Base-by-base conservation (phyloP, 2,113 vertebrate genomes). In the Canis aureus region DNA sequence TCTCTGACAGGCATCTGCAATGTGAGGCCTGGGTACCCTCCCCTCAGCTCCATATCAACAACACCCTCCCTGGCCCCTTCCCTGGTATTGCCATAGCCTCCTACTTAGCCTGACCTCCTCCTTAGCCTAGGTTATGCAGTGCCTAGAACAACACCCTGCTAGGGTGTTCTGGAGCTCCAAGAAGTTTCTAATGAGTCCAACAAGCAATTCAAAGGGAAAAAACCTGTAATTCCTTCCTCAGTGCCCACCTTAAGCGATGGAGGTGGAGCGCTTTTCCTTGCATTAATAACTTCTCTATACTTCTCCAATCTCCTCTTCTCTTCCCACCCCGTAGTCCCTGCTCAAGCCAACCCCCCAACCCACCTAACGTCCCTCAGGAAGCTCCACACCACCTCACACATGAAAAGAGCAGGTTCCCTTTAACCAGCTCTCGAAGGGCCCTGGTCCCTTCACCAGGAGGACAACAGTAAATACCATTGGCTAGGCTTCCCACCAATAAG, bases 401-500 rank as follows among this genome's bases (percentile, higher is more conserved):
- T 23, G n/a, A 69, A 53, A 89, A 80, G 22, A 60, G 35, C 7
- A 60, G 32, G 23, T 12, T 8, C 15, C 78, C 11, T 91, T 51
- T 43, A 43, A 10, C 20, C 53, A 49, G 25, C 35, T 76, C 12
- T 85, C 23, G 7, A 11, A 89, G 51, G 23, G 5, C 11, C 27
- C 29, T 89, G 53, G 7, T 27, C 11, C 51, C 32, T 86, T 53
- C 66, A 2, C 29, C 32, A 9, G 23, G 49, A 3, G 22, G 0
- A 29, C 1, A 0, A 60, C 1, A 0, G 29, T 7, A 29, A n/a
- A 69, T 35, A 12, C 4, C 43, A 35, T 11, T 22, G 35, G 76
- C 73, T 51, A 57, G 35, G 17, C 27, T 79, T 32, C 60, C 62
- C 16, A 43, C 22, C 51, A 3, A 11, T 22, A n/a, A 91, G 15